These are phyloP conservation scores for Oithona nana DNA, from an alignment of 2,888 invertebrate species.

Conservation along the genomic window DNA sequence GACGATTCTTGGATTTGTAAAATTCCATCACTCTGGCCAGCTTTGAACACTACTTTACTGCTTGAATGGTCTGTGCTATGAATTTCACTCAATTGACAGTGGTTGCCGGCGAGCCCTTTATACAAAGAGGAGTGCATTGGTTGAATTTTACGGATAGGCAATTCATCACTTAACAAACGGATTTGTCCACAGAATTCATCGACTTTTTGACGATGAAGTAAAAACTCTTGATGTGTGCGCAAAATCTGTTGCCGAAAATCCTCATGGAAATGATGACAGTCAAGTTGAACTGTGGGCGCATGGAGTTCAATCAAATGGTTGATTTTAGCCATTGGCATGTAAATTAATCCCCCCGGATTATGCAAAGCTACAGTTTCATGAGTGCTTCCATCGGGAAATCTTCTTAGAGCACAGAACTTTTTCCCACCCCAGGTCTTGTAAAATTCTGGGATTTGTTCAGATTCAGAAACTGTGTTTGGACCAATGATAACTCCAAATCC, in stretches of 20 bases:
- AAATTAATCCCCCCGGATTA: not conserved
- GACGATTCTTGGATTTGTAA: not conserved
- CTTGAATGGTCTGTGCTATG: not conserved
- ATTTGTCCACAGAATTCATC: not conserved
- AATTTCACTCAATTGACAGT: not conserved
- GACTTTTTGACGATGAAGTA: not conserved
- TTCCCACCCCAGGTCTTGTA: not conserved
- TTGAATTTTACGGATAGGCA: not conserved
- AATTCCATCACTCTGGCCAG: not conserved
- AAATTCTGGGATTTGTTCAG: not conserved
- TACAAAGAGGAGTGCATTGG: not conserved
- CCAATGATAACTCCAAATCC: not conserved
- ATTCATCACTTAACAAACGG: not conserved
- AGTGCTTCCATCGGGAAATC: not conserved
- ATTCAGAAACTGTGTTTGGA: not conserved
- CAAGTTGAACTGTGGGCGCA: not conserved
- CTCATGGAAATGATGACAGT: not conserved
- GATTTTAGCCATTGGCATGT: not conserved
- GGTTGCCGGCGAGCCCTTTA: not conserved
- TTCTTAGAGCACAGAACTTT: not conserved
- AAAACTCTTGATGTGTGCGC: not conserved
- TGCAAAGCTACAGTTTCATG: not conserved
- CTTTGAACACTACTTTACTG: too few species aligned
- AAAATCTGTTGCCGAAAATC: not conserved
- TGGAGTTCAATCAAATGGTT: not conserved